These are phyloP conservation scores for Eilema sororculum DNA, from an alignment of 2,888 invertebrate genomes.

Conservation along the genomic window DNA sequence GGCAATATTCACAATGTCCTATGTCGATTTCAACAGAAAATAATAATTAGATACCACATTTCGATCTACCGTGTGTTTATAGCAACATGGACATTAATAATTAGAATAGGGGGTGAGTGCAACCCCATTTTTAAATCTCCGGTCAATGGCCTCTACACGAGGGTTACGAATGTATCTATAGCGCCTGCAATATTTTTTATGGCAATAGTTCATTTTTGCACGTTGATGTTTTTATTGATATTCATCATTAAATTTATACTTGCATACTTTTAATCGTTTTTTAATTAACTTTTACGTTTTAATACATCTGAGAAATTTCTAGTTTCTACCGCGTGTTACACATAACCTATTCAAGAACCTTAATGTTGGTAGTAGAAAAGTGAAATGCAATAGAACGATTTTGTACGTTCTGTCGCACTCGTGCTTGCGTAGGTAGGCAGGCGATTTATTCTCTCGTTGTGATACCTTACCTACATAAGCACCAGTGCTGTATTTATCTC, in stretches of 20 bases:
- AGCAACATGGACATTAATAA: slow-evolving; percentile 47
- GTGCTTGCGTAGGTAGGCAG: too few species aligned
- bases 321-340: not conserved
- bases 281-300: not conserved
- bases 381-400: not conserved
- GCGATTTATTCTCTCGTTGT: too few species aligned
- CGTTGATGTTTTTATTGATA: not conserved
- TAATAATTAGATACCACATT: slow-evolving; percentile 40
- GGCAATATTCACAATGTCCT: not conserved
- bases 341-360: slow-evolving; percentile 2
- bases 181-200: slow-evolving; percentile 41
- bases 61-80: slow-evolving; percentile 41
- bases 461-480: too few species aligned
- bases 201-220: slow-evolving; percentile 27
- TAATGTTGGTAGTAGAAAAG: not conserved
- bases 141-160: slow-evolving; percentile 53
- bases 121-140: slow-evolving; percentile 53
- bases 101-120: slow-evolving; percentile 57
- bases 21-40: slow-evolving; percentile 23
- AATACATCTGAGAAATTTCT: not conserved
- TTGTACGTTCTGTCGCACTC: too few species aligned
- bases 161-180: slow-evolving; percentile 26
- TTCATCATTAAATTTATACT: not conserved
- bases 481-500: too few species aligned
- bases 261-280: not conserved